Base-by-base conservation (phyloP, 2,888 invertebrate genomes). In the Lydus trimaculatus region DNA sequence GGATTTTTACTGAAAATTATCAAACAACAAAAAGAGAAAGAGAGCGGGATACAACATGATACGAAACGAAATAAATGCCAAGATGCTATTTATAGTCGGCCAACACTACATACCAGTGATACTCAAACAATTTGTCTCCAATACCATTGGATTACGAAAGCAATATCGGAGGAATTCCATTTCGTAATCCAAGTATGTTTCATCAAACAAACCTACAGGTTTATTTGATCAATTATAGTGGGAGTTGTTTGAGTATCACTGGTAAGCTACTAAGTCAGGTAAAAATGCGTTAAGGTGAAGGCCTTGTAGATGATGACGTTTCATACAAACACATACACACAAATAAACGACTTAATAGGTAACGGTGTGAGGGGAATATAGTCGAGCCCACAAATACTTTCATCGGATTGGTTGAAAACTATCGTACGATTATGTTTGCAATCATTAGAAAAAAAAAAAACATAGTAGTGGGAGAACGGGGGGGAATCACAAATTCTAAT, bases 381-480 rank as follows among this genome's bases (percentile, higher is more conserved):
- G 73, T 61, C 73, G 73, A 73, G 73, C 73, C 73, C 72, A 73
- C 73, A 61, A 67, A 67, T 60, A 33, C 72, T 67, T 20, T 5
- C 11, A 13, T 48, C 36, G 31, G 36, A 73, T 73, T 73, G 73
- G 73, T 65, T 58, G 23, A 62, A 66, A 69, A 52, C 52, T 65
- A 73, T 73, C 73, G 70, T 73, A 73, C 73, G 73, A 73, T 71
- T 68, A 60, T 67, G 36, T 56, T 43, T 48, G 48, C 48, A 48
- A 48, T 23, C 17, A 17, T 43, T 4, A 28, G 4, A 20, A 52
- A 64, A 28, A 52, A 33, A 9, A 11, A 4, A n/a, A n/a, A n/a
- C n/a, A n/a, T n/a, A n/a, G n/a, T n/a, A n/a, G n/a, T n/a, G 48
- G 28, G 64, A 31, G 66, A 66, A n/a, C n/a, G n/a, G 59, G 28